Conservation (phyloP, 2,113 vertebrate species). For the Nothobranchius kuhntae region DNA sequence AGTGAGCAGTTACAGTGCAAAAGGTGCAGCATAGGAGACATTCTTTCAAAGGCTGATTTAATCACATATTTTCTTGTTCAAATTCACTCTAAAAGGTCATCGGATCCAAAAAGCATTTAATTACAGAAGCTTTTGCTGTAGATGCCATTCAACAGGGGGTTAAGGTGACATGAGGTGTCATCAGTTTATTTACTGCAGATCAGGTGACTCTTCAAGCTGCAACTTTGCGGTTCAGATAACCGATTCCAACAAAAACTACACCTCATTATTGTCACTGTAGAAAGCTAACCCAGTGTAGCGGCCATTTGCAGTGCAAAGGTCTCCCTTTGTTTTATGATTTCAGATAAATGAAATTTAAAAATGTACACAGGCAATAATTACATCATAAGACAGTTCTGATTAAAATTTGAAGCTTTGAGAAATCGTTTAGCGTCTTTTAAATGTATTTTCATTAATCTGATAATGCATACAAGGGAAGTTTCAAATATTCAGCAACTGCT, state of each 20-base stretch:
- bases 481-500: no score
- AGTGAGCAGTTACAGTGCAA: no score
- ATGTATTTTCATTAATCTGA: no score
- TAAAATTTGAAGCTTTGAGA: no score
- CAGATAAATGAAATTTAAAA: no score
- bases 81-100: neutral
- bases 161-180: conserved; percentile 22
- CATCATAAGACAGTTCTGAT: no score
- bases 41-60: no score
- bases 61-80: neutral
- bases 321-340: no score
- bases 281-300: neutral
- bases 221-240: conserved; percentile 15
- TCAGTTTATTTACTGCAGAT: conserved; percentile 31
- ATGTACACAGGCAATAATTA: no score
- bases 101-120: conserved; percentile 17
- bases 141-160: conserved; percentile 15
- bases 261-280: neutral
- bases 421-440: no score
- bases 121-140: conserved; percentile 22
- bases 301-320: neutral
- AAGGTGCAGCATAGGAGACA: no score
- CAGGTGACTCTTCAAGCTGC: conserved; percentile 15
- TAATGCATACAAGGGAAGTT: no score
- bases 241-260: neutral